Percentiles rank a stretch among this genome's conserved stretches.
Evolutionary conservation across 2,888 invertebrate species (phyloP).

Genomic region (Dryomyza anilis): DNA sequence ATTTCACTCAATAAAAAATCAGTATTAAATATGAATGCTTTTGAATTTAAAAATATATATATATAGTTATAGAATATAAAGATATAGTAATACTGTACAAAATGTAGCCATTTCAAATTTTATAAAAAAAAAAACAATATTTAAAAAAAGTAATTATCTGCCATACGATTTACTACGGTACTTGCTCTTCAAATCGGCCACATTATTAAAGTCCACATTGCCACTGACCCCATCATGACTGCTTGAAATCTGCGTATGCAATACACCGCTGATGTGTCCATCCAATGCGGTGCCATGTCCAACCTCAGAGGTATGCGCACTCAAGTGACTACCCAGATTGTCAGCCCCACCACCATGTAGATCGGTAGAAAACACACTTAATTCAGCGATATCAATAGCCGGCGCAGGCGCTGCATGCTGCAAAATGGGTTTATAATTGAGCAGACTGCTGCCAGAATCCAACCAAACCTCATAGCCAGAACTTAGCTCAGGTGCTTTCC

Average conservation of each 20-base stretch:
- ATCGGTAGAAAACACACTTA: conserved; percentile 5
- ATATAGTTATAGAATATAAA: too few species aligned
- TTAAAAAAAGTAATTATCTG: conserved; percentile 27
- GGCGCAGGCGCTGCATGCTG: conserved; percentile 1
- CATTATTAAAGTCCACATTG: conserved; percentile 39
- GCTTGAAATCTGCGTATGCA: conserved; percentile 35
- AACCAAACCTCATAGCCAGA: conserved; percentile 31
- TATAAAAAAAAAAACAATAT: too few species aligned
- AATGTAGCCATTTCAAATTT: too few species aligned
- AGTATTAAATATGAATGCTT: too few species aligned
- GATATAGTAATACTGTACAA: too few species aligned
- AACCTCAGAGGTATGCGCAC: background rate
- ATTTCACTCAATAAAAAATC: too few species aligned
- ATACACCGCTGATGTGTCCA: conserved; percentile 18
- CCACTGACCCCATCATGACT: conserved; percentile 30
- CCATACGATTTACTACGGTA: conserved; percentile 37
- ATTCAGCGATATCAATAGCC: background rate
- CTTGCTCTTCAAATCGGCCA: conserved; percentile 26
- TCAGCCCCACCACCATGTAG: too few species aligned
- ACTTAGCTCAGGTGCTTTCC: conserved; percentile 26
- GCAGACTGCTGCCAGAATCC: conserved; percentile 6
- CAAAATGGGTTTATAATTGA: conserved; percentile 12
- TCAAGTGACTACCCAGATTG: background rate
- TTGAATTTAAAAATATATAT: too few species aligned
- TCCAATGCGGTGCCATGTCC: background rate